Evolutionary conservation across 2,888 invertebrate species (phyloP).

Genomic region (Odontomyia ornata): DNA sequence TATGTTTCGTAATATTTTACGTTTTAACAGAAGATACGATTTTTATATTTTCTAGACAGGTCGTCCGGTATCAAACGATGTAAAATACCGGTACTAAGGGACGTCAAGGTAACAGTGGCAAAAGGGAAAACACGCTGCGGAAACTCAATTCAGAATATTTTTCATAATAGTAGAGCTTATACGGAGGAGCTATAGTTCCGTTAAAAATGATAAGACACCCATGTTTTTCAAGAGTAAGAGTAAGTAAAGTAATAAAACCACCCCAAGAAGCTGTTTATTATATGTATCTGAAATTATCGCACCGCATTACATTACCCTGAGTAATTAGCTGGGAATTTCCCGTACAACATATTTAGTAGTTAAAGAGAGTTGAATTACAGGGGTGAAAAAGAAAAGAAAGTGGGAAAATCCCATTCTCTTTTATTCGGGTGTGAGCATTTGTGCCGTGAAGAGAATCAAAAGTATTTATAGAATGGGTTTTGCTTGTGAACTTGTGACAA

Average conservation of each 20-base stretch:
- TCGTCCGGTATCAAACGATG: too few relatives aligned
- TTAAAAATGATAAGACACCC: constrained; percentile 3
- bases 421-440: background rate
- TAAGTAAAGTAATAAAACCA: background rate
- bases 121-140: too few relatives aligned
- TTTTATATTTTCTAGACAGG: too few relatives aligned
- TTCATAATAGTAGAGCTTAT: too few relatives aligned
- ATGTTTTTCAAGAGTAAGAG: background rate
- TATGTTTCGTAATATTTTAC: too few relatives aligned
- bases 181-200: background rate
- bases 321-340: too few relatives aligned
- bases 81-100: too few relatives aligned
- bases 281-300: background rate
- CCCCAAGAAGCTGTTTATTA: background rate
- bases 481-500: background rate
- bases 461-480: constrained; percentile 5
- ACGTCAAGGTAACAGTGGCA: too few relatives aligned
- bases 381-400: background rate
- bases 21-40: too few relatives aligned
- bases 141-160: too few relatives aligned
- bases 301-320: background rate
- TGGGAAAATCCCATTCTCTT: background rate
- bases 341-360: background rate
- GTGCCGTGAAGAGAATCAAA: background rate
- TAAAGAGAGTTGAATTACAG: background rate